A percentile compares a stretch with the other conserved stretches of the same genome.
phyloP scores from a whole-genome alignment of 2,113 vertebrate species.

The Lepus europaeus region DNA sequence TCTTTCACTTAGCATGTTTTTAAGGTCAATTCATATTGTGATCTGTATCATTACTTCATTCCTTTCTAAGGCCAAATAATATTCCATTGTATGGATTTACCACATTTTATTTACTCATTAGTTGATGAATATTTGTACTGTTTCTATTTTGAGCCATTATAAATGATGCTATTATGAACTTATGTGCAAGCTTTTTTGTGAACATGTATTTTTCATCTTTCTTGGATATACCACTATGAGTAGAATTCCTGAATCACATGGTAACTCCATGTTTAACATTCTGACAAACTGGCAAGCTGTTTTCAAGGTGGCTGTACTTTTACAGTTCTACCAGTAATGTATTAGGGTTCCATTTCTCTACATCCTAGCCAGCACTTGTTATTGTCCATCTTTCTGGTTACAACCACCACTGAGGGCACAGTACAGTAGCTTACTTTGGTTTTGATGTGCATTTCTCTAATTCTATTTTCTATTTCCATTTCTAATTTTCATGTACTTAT shows the following conservation, averaged over 20 bases:
- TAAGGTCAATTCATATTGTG: neutral
- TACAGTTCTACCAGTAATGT: neutral
- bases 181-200: neutral
- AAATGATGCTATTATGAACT: neutral
- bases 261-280: neutral
- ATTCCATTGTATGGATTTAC: neutral
- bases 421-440: neutral
- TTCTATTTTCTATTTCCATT: neutral
- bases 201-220: conserved; percentile 6
- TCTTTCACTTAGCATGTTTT: neutral
- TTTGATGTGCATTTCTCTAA: neutral
- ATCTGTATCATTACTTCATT: neutral
- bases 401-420: neutral
- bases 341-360: neutral
- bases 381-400: neutral
- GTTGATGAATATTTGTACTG: neutral
- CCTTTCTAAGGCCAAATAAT: neutral
- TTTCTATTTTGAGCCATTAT: neutral
- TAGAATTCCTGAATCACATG: neutral
- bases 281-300: neutral
- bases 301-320: neutral
- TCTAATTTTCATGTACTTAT: neutral
- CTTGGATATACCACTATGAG: neutral
- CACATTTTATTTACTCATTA: neutral
- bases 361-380: neutral